phyloP scores from a whole-genome alignment of 2,797 vertebrate species.

The Notolabrus celidotus region DNA sequence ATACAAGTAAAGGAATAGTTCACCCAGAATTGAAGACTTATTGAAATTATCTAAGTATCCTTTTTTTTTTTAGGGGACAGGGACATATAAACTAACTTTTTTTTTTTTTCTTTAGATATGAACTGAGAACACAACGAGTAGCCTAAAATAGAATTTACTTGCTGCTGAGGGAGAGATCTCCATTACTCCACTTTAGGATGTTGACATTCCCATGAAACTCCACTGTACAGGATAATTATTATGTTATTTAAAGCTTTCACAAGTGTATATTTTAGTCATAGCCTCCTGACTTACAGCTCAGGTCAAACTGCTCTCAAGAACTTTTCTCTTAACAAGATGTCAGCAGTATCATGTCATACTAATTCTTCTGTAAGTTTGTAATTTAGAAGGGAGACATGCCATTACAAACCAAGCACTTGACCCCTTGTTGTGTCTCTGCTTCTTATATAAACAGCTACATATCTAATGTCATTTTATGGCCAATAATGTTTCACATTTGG shows the following conservation, averaged over 20 bases:
- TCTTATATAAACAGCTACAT: not conserved
- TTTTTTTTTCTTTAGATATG: not conserved
- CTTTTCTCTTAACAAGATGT: slow-evolving; percentile 6
- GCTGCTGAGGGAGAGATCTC: not conserved
- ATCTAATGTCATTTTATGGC: not conserved
- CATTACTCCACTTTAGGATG: not conserved
- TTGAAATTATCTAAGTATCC: not conserved
- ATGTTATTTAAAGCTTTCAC: not conserved
- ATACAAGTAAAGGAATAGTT: slow-evolving; percentile 11
- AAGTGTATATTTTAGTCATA: slow-evolving; percentile 12
- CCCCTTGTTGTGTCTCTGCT: not conserved
- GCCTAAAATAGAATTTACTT: not conserved
- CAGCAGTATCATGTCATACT: not conserved
- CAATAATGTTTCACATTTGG: not conserved
- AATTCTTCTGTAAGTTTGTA: not conserved
- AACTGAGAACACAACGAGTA: not conserved
- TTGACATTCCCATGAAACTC: not conserved
- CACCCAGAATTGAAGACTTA: not conserved
- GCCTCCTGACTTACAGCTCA: slow-evolving; percentile 1
- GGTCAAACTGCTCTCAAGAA: slow-evolving; percentile 14
- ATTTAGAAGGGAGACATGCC: slow-evolving; percentile 15
- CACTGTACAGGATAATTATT: not conserved
- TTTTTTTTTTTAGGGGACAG: not conserved
- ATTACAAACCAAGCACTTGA: too few relatives aligned
- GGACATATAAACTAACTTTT: not conserved